Percentiles rank a stretch among this genome's conserved stretches.
phyloP scores from a whole-genome alignment of 2,113 vertebrate species.

The Crocuta crocuta region DNA sequence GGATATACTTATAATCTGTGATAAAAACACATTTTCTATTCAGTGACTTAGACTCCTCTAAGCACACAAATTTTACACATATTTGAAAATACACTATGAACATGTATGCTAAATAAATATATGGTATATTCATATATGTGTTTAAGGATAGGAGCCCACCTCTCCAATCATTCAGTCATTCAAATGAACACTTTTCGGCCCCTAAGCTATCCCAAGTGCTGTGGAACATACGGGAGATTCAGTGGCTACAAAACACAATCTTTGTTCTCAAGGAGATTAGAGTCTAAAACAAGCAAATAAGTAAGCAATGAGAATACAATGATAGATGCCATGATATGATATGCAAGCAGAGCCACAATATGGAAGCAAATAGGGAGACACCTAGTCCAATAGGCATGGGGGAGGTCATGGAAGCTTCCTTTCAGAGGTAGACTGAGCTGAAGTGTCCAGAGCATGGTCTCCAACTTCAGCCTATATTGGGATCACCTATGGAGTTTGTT shows the following conservation, averaged over 20 bases:
- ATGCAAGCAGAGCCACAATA: background rate
- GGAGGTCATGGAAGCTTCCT: background rate
- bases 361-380: background rate
- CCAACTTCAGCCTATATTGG: background rate
- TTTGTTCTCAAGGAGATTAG: background rate
- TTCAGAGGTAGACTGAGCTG: background rate
- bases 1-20: background rate
- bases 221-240: background rate
- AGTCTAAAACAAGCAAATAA: background rate
- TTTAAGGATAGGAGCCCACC: background rate
- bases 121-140: background rate
- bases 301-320: background rate
- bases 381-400: background rate
- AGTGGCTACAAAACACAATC: background rate
- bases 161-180: background rate
- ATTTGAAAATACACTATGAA: constrained; percentile 33
- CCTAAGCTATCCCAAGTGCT: background rate
- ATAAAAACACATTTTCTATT: constrained; percentile 23
- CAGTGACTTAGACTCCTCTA: background rate
- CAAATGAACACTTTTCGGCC: background rate
- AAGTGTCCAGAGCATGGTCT: background rate
- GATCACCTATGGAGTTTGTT: background rate
- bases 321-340: background rate
- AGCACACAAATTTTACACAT: background rate
- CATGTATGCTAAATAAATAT: background rate